phyloP scores from a whole-genome alignment of 1,140 invertebrate species.

The Cherax quadricarinatus region DNA sequence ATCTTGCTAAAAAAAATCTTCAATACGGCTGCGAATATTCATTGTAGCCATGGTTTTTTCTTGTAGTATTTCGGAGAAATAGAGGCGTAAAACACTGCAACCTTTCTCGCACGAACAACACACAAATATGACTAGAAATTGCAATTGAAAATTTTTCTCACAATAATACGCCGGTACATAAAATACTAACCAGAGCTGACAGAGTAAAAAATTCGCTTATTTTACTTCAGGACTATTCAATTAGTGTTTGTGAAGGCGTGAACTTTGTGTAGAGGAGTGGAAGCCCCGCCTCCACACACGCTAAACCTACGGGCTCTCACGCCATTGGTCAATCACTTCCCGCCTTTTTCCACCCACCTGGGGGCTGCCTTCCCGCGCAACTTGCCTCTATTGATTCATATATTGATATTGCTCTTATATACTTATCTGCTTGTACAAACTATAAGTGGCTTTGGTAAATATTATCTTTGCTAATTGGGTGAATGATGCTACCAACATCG shows the following conservation, averaged over 20 bases:
- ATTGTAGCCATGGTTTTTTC: too few relatives aligned
- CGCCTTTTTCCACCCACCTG: neutral
- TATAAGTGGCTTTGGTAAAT: neutral
- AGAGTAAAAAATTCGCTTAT: neutral
- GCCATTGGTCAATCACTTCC: constrained; percentile 37
- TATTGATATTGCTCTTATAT: neutral
- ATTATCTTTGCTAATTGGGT: too few relatives aligned
- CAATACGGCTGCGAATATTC: too few relatives aligned
- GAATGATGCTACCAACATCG: too few relatives aligned
- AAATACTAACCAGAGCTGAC: neutral
- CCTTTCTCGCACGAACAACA: too few relatives aligned
- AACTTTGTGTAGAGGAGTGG: neutral
- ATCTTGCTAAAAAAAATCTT: too few relatives aligned
- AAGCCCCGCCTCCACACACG: constrained; percentile 13
- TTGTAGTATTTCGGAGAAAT: too few relatives aligned
- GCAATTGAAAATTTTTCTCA: too few relatives aligned
- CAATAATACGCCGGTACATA: neutral
- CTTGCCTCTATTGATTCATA: neutral
- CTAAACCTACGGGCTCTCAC: constrained; percentile 31
- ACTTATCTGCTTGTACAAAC: neutral
- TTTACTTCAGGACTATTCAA: neutral
- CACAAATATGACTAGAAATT: too few relatives aligned
- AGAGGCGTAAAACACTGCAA: too few relatives aligned
- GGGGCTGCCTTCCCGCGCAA: neutral
- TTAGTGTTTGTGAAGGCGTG: neutral